Base-by-base conservation (phyloP, 2,797 vertebrate genomes). In the Anguilla pacifica region DNA sequence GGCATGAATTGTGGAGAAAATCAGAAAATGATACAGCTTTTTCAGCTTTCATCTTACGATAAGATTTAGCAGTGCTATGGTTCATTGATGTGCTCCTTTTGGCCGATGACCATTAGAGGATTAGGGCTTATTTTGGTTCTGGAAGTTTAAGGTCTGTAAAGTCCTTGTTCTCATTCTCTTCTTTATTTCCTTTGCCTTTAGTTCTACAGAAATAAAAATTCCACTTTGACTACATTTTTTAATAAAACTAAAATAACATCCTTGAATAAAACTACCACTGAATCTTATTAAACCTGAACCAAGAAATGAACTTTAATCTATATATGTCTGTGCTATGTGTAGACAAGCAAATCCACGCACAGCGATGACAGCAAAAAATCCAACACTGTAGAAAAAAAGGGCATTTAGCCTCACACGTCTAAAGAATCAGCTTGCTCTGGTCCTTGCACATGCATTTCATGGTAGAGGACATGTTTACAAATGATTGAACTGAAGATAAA, bases 81-180 rank as follows among this genome's bases (percentile, higher is more conserved):
- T 55, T 81, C 86, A 81, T 2, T 79, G 53, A 86, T 53, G 70
- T 55, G 35, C 86, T 86, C 86, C 53, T 81, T 39, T 25, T 55
- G 74, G n/a, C 25, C 7, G 31, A 79, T 81, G 86, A 81, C 86
- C 86, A 43, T 39, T 43, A 81, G 86, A 77, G 72, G 51, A 86
- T 86, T 79, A 81, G 28, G 53, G 51, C 53, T 25, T 72, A 53
- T 51, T 74, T 72, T 53, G 35, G 67, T 74, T 81, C 53, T 81
- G 64, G 61, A 86, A 86, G 85, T 49, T 19, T 25, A 53, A n/a
- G 85, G 43, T 74, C n/a, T 28, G 46, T 25, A 59, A 49, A 51
- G 53, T 17, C 35, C 19, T 15, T 86, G 22, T 46, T 10, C 85
- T 74, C n/a, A 81, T 79, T 81, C 86, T n/a, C 43, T 46, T 46